Conservation (phyloP, 2,113 vertebrate species). For the Chauna torquata region DNA sequence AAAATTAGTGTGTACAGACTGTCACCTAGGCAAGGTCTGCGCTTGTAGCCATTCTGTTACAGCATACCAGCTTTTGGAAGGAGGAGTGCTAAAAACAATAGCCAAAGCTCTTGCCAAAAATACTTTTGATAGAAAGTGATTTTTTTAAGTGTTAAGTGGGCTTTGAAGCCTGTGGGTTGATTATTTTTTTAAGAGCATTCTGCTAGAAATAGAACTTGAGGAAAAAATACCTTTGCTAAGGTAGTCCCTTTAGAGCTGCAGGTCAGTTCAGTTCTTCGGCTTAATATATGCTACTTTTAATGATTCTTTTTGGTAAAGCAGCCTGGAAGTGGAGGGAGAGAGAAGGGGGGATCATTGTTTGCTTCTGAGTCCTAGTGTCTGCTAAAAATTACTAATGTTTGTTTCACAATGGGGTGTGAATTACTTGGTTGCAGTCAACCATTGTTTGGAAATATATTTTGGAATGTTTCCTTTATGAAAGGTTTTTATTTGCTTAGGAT, state of each 20-base stretch:
- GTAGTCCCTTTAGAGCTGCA: background rate
- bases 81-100: constrained; percentile 16
- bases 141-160: background rate
- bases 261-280: background rate
- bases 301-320: background rate
- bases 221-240: background rate
- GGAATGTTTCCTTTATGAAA: constrained; percentile 60
- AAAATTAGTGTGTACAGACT: background rate
- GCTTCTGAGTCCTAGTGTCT: constrained; percentile 34
- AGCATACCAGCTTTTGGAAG: background rate
- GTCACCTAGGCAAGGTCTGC: background rate
- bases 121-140: background rate
- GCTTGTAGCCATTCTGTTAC: background rate
- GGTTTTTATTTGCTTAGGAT: constrained; percentile 45
- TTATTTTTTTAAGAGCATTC: background rate
- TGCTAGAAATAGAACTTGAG: background rate
- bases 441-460: constrained; percentile 66
- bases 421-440: constrained; percentile 61
- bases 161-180: constrained; percentile 14
- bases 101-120: constrained; percentile 7
- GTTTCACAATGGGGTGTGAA: constrained; percentile 54
- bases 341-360: background rate
- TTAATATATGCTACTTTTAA: background rate
- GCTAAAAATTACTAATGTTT: constrained; percentile 58
- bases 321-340: background rate